Conservation (phyloP, 2,113 vertebrate genomes). For the Tonatia bakeri region DNA sequence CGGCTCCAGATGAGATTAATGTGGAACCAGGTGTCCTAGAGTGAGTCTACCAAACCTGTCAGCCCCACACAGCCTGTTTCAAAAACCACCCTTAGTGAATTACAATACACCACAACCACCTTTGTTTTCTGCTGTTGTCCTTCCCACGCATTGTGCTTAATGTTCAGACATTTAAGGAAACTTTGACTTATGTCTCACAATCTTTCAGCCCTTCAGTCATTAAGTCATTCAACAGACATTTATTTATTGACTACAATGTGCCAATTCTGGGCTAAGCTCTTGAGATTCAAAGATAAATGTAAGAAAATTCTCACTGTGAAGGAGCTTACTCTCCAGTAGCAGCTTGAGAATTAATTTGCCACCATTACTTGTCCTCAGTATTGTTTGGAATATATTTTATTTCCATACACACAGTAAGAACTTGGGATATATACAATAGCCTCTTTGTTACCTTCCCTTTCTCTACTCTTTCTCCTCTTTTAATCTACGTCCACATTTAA, state of each 20-base stretch:
- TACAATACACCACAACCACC: too few species aligned
- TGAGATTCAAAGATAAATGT: not conserved
- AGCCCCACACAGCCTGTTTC: not conserved
- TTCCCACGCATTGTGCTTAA: not conserved
- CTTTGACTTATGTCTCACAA: not conserved
- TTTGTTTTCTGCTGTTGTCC: not conserved
- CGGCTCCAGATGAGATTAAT: not conserved
- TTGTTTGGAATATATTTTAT: not conserved
- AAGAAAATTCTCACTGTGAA: not conserved
- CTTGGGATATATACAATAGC: not conserved
- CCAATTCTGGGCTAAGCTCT: not conserved
- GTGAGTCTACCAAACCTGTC: not conserved
- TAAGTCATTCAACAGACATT: not conserved
- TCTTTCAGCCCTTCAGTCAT: not conserved
- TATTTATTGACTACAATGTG: not conserved
- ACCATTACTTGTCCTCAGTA: not conserved
- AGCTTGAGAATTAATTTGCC: not conserved
- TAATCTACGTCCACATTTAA: not conserved
- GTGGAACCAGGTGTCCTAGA: too few species aligned
- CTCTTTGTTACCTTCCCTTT: not conserved
- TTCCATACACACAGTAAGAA: not conserved
- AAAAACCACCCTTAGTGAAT: not conserved
- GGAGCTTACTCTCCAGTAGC: not conserved
- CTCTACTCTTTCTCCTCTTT: not conserved
- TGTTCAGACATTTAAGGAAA: not conserved